A percentile compares a stretch with the other conserved stretches of the same genome.
Evolutionary conservation across 2,113 vertebrate species (phyloP).

Genomic region (Halichoerus grypus): DNA sequence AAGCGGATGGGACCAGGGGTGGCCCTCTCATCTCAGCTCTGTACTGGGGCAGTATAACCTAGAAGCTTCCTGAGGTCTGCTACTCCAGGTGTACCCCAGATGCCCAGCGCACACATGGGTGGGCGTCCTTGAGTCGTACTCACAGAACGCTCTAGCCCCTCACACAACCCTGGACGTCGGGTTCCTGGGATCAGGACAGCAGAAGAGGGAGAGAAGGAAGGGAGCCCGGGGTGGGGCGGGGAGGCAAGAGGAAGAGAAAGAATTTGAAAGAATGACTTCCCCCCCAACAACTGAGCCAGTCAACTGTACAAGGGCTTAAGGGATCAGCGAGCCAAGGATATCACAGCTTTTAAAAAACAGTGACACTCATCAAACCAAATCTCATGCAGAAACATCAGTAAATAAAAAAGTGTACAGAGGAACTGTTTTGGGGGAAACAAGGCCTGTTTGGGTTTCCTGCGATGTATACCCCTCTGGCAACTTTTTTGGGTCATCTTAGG

Average conservation of each 20-base stretch:
- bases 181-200: background rate
- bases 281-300: background rate
- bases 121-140: background rate
- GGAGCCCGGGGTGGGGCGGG: accelerated
- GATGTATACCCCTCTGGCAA: background rate
- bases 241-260: background rate
- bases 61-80: background rate
- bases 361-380: background rate
- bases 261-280: background rate
- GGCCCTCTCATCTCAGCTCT: background rate
- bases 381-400: background rate
- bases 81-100: background rate
- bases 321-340: background rate
- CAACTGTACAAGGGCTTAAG: background rate
- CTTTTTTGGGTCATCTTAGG: background rate
- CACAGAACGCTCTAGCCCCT: background rate
- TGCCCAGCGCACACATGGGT: background rate
- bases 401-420: background rate
- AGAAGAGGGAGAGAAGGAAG: background rate
- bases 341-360: background rate
- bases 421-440: background rate
- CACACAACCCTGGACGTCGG: accelerated
- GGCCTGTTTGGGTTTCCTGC: background rate
- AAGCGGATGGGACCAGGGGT: background rate
- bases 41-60: background rate